Percentiles rank a stretch among this genome's conserved stretches.
Evolutionary conservation across 2,888 invertebrate species (phyloP).

Genomic region (Apodemia mormo): DNA sequence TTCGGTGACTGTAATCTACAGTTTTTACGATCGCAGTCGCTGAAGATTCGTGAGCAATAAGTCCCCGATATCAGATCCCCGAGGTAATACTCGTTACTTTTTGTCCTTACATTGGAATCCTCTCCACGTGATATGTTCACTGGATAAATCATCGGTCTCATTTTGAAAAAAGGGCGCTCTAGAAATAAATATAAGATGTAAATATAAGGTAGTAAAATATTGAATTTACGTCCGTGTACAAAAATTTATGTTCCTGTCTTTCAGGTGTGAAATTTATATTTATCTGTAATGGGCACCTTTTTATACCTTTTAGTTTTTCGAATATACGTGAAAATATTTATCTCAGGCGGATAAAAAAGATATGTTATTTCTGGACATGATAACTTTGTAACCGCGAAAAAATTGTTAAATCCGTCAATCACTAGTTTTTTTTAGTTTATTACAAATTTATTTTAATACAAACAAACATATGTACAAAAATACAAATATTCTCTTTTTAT

Average conservation of each 20-base stretch:
- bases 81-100: conserved; percentile 85
- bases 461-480: too few species aligned
- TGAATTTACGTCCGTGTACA: background rate
- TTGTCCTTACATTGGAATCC: conserved; percentile 67
- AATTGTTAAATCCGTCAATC: too few species aligned
- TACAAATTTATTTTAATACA: too few species aligned
- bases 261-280: background rate
- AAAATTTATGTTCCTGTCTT: background rate
- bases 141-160: conserved; percentile 70
- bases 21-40: conserved; percentile 94
- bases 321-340: too few species aligned
- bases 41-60: conserved; percentile 95
- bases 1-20: conserved; percentile 96
- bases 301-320: too few species aligned
- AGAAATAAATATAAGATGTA: conserved; percentile 34
- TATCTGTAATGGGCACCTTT: too few species aligned
- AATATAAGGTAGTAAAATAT: conserved; percentile 28
- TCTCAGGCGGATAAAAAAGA: too few species aligned
- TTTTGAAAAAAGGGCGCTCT: conserved; percentile 78
- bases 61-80: conserved; percentile 95
- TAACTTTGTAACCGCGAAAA: too few species aligned
- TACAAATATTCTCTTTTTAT: too few species aligned
- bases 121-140: conserved; percentile 73
- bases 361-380: too few species aligned
- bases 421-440: too few species aligned